A percentile compares a stretch with the other conserved stretches of the same genome.
Evolutionary conservation across 92 coral and sea anemone genomes (phyloP).

Genomic region (Umimayanthus kanabou): DNA sequence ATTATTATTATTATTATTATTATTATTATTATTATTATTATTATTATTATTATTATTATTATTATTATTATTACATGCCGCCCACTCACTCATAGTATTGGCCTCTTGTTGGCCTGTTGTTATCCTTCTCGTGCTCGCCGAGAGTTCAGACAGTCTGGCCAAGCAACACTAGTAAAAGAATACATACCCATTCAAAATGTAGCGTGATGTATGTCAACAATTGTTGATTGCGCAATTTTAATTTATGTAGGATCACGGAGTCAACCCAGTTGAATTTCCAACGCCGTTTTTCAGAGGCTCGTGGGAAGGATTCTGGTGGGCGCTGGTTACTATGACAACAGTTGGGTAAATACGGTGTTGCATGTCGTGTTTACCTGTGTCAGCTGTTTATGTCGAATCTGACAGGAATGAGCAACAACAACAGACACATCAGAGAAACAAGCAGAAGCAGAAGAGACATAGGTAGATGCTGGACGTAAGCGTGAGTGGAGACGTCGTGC

Average conservation of each 20-base stretch:
- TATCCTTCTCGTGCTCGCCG: no score
- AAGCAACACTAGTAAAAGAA: no score
- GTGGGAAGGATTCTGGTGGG: slow-evolving; percentile 99
- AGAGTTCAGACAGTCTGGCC: no score
- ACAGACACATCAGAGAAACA: neutral
- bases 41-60: no score
- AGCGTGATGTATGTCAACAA: no score
- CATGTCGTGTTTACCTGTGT: neutral
- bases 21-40: no score
- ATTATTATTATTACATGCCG: no score
- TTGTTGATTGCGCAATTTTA: neutral
- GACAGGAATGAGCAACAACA: neutral
- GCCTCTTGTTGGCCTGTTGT: no score
- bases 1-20: no score
- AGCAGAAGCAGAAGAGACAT: neutral
- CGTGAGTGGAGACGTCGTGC: neutral
- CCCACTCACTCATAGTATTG: no score
- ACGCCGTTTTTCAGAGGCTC: slow-evolving; percentile 91
- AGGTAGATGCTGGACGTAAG: neutral
- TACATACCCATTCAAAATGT: no score
- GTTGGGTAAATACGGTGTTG: slow-evolving; percentile 61
- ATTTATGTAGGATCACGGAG: slow-evolving; percentile 71
- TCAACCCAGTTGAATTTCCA: slow-evolving; percentile 89
- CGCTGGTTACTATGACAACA: slow-evolving; percentile 95
- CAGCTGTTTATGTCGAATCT: neutral